These are phyloP conservation scores for Paradisaea rubra DNA, from an alignment of 2,113 vertebrate species.

Conservation along the genomic window DNA sequence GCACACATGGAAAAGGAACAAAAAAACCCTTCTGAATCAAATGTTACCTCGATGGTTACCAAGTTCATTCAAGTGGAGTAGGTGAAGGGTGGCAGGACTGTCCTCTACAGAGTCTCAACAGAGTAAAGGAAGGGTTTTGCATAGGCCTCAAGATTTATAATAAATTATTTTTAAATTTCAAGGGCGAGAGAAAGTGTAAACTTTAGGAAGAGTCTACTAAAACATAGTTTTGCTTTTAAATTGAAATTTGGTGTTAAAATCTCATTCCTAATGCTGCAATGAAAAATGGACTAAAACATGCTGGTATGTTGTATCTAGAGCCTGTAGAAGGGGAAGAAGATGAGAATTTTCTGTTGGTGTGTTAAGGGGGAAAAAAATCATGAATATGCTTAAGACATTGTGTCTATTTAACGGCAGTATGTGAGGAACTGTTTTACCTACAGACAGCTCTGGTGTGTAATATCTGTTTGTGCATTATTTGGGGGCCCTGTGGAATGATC, in stretches of 20 bases:
- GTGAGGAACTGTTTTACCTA: not conserved
- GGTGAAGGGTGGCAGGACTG: not conserved
- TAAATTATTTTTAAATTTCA: not conserved
- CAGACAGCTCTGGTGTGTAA: not conserved
- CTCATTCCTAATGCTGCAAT: not conserved
- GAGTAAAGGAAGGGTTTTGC: not conserved
- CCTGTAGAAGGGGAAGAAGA: not conserved
- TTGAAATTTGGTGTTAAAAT: not conserved
- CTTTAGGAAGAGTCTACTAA: not conserved
- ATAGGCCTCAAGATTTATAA: not conserved
- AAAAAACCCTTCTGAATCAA: not conserved
- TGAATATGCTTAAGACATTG: not conserved
- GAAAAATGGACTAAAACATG: not conserved
- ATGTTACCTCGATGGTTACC: not conserved
- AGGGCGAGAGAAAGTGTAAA: not conserved
- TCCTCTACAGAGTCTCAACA: rapidly evolving
- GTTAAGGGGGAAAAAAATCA: not conserved
- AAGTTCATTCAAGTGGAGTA: not conserved
- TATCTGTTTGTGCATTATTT: not conserved
- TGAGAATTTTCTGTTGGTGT: not conserved
- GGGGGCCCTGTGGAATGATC: not conserved
- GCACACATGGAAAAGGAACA: not conserved
- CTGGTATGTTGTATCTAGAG: not conserved
- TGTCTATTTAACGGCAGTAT: not conserved
- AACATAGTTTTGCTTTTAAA: not conserved